Evolutionary conservation across 1,140 invertebrate genomes (phyloP), one percentile per base, ranked within the genome.

Genomic region (Drosophila mauritiana): DNA sequence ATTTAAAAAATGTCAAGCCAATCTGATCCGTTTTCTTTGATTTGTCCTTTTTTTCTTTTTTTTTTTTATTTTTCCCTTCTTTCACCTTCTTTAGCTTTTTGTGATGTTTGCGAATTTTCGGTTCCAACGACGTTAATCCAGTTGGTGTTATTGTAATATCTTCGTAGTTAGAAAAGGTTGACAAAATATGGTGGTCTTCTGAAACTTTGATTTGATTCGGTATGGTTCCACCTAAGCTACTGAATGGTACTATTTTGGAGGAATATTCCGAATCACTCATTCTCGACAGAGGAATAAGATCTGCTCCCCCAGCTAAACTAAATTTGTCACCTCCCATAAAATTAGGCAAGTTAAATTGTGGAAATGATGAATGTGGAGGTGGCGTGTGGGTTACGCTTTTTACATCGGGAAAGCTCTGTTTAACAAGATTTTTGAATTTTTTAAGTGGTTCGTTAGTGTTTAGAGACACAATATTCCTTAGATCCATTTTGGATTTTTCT

Each of bases 41-140:
- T 88, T 95, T 95, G 42, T 95, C 94, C 70, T 96, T 96, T 77
- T 96, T 96, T 57, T 96, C 95, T 78, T 96, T 96, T 81, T 97
- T 97, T 90, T 96, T 96, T 82, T 96, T 96, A 4, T 95, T 93
- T 91, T 94, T 94, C 25, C 94, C 93, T 43, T 95, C 94, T 80
- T 95, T 96, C 36, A 95, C 94, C 76, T 95, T 96, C 61, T 96
- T 95, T 52, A 95, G 94, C 91, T 96, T 96, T 54, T 96, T 94
- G 78, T 95, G 96, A 37, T 94, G 93, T 77, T 96, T 96, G 91
- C 95, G 93, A 77, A 94, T 94, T 69, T 94, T 94, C 0, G 78
- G 8, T 37, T 85, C 73, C 17, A 52, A 13, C 11, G 53, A 17
- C 5, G 52, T 15, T 22, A 40, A 43, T 42, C 48, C 67, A 1